Evolutionary conservation across 1,140 invertebrate species (phyloP).

Genomic region (Mizuhopecten yessoensis): DNA sequence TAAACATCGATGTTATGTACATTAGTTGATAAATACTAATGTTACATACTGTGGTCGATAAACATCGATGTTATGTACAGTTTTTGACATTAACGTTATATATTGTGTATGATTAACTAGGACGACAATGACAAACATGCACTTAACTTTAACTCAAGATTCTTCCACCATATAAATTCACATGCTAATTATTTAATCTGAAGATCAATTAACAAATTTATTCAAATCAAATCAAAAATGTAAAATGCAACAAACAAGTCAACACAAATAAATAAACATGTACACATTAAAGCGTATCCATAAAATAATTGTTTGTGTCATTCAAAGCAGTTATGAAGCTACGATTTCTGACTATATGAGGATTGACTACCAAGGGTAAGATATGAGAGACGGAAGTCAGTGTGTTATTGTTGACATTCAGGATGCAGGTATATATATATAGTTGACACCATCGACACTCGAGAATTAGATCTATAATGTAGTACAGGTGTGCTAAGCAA

Average conservation of each 20-base stretch:
- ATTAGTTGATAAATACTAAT: too few relatives aligned
- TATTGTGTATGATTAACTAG: too few relatives aligned
- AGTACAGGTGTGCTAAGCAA: background rate
- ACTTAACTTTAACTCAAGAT: background rate
- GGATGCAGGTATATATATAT: background rate
- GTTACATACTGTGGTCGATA: too few relatives aligned
- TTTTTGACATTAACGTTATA: too few relatives aligned
- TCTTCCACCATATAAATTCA: background rate
- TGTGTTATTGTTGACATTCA: too few relatives aligned
- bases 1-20: too few relatives aligned
- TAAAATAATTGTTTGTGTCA: background rate
- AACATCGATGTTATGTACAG: too few relatives aligned
- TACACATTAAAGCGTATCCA: background rate
- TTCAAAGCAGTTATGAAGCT: background rate
- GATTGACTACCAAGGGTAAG: constrained; percentile 36
- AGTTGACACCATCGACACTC: too few relatives aligned
- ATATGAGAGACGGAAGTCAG: too few relatives aligned
- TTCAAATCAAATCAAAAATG: background rate
- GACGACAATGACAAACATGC: too few relatives aligned
- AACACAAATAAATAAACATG: background rate
- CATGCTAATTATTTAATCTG: constrained; percentile 43
- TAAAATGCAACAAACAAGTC: background rate
- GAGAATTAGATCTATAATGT: background rate
- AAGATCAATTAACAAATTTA: background rate
- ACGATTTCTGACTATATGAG: background rate